phyloP scores from a whole-genome alignment of 2,113 vertebrate genomes.

The Lycaon pictus region DNA sequence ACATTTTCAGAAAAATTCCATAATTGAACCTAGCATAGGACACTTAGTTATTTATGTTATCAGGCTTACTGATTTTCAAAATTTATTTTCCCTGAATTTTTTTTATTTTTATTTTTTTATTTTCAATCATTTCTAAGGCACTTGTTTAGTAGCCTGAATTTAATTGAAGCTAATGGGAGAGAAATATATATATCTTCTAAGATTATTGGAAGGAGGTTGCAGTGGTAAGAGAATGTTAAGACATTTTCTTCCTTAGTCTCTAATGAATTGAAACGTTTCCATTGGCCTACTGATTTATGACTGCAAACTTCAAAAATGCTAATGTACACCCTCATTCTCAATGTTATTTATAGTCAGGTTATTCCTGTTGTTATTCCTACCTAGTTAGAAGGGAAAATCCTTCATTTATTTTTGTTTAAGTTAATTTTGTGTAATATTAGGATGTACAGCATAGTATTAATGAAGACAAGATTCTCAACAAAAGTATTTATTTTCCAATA shows the following conservation, averaged over 20 bases:
- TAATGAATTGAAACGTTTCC: conserved; percentile 11
- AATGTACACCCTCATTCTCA: background rate
- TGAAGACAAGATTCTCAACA: background rate
- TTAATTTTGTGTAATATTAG: background rate
- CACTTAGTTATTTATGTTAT: background rate
- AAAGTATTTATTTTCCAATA: background rate
- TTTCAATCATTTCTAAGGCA: background rate
- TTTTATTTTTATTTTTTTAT: background rate
- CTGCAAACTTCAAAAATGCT: background rate
- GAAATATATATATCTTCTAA: background rate
- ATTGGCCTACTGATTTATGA: background rate
- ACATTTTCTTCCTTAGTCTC: background rate
- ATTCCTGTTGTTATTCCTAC: background rate
- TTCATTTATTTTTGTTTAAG: background rate
- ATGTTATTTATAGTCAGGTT: background rate
- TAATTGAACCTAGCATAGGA: background rate
- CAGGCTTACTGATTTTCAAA: background rate
- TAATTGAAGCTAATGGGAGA: background rate
- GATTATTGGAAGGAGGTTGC: background rate
- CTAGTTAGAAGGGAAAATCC: background rate
- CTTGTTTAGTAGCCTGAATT: background rate
- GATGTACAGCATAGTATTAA: background rate
- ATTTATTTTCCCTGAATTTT: background rate
- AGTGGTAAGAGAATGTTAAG: background rate
- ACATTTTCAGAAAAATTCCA: background rate